Conservation (phyloP, 2,113 vertebrate species). For the Paralichthys olivaceus region DNA sequence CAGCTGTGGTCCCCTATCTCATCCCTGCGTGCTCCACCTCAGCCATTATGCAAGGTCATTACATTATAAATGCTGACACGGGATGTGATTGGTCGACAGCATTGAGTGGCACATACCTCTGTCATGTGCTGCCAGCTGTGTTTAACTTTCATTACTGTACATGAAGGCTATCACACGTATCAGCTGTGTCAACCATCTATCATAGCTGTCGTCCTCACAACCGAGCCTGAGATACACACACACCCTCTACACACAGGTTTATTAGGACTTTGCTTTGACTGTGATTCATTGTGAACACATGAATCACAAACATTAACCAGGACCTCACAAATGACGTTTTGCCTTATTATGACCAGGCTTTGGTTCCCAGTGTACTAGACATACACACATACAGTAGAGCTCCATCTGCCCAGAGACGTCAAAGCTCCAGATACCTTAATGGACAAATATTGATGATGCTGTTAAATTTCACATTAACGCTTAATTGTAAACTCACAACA, state of each 20-base stretch:
- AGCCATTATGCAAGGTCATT: constrained; percentile 54
- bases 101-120: constrained; percentile 42
- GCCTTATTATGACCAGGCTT: too few species aligned
- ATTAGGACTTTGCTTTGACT: not conserved
- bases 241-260: not conserved
- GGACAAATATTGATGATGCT: constrained; percentile 10
- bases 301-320: too few species aligned
- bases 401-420: constrained; percentile 23
- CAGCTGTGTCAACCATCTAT: constrained; percentile 66
- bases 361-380: too few species aligned
- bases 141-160: constrained; percentile 70
- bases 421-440: constrained; percentile 21
- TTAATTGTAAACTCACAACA: constrained; percentile 56
- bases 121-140: constrained; percentile 67
- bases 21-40: constrained; percentile 28
- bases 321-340: not conserved
- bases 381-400: not conserved
- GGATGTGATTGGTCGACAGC: constrained; percentile 49
- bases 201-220: constrained; percentile 51
- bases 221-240: constrained; percentile 21
- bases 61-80: constrained; percentile 22
- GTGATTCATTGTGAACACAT: too few species aligned
- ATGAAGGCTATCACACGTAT: constrained; percentile 56
- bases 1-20: constrained; percentile 62
- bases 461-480: constrained; percentile 20